Base-by-base conservation (phyloP, 1,140 invertebrate genomes). In the Physella acuta region DNA sequence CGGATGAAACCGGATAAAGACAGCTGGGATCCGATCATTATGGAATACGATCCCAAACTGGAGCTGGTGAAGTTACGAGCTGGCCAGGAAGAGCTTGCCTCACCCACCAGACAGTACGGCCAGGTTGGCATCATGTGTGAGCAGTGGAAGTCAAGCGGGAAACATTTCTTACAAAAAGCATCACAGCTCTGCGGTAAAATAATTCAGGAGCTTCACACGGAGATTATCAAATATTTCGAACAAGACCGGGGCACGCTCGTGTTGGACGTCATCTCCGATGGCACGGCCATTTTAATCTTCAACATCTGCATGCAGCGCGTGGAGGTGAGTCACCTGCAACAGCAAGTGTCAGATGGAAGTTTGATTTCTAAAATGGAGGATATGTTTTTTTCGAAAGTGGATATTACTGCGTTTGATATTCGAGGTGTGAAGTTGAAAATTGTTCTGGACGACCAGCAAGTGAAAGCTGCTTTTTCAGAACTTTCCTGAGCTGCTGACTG, bases 181-280 rank as follows among this genome's bases (percentile, higher is more conserved):
- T 33, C 70, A 26, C 71, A 71, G 16, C 74, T 77, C 61, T 78
- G 73, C 61, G 60, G 69, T 16, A 62, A 70, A n/a, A 70, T 79
- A 52, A 71, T 75, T 28, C 71, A 71, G 37, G 69, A 71, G 11
- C 58, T 74, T 11, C 70, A 76, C 17, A 74, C 71, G 14, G 58
- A 75, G 26, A 68, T 80, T 4, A 70, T 79, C 31, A 81, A 78
- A 69, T 79, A 81, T 72, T 77, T 81, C 60, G 80, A 81, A 69
- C 78, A 80, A 66, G 75, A 78, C n/a, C 69, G 76, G 20, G 77
- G 78, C 11, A 76, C 76, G 0, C 60, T 81, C 17, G 72, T 80
- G 26, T 58, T 81, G 14, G 69, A 75, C 16, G 70, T 75, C 8
- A 65, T 69, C 39, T 71, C 68, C 26, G 71, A 76, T 31, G 67